Evolutionary conservation across 2,113 vertebrate genomes (phyloP), one percentile per base, ranked within the genome.

Genomic region (Sarotherodon lohbergeri): DNA sequence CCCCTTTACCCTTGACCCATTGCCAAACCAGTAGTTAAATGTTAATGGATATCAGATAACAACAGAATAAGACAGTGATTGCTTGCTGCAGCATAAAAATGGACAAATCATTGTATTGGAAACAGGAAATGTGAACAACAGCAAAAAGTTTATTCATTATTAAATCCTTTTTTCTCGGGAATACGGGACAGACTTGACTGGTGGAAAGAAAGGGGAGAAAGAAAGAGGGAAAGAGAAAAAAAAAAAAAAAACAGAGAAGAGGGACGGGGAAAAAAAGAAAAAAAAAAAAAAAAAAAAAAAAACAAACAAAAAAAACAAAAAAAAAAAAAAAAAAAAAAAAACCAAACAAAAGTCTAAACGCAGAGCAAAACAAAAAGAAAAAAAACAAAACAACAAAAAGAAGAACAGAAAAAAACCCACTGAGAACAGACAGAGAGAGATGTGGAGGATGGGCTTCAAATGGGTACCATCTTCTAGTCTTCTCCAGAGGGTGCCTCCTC

Each of bases 401-500:
- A 46, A 73, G 43, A 76, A 83, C 90, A 90, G 54, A 91, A 88
- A 91, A 91, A 41, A 71, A 86, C 93, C 83, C 57, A n/a, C 56
- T 78, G 66, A 88, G 86, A 63, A 86, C 93, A 95, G 86, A 93
- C 41, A 87, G 92, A 88, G 87, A 85, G 88, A 93, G 71, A 88
- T 89, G 90, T 86, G 88, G 48, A 86, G 82, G 86, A 86, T 88
- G 88, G 90, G 86, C 79, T 87, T 90, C 87, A 59, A 78, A 81
- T 10, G 16, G 82, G 88, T 76, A 83, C 57, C 92, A 88, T 93
- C 89, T 90, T 95, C 97, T 99, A 99, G 97, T 99, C 98, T 96
- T 99, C 98, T 96, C 98, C 98, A 96, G 98, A 99, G 76, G 96
- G 97, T 48, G 97, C 98, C 94, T 99, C 99, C 91, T 99, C 98